phyloP scores from a whole-genome alignment of 2,797 vertebrate species.

The Eutrigla gurnardus region DNA sequence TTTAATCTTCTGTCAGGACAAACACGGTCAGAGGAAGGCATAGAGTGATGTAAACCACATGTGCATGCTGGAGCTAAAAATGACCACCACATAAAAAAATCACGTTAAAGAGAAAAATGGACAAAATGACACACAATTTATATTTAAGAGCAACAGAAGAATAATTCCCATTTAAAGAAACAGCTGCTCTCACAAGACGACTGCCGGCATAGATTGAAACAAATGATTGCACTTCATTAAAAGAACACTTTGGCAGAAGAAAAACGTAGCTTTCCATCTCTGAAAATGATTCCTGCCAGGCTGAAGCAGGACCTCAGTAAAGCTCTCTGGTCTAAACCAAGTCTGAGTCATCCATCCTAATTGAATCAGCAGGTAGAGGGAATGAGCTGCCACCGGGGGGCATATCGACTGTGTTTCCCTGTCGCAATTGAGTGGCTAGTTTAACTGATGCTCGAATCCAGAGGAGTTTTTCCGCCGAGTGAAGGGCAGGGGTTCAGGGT shows the following conservation, averaged over 20 bases:
- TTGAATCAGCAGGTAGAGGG: slow-evolving; percentile 65
- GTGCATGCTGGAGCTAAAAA: background rate
- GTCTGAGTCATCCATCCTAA: slow-evolving; percentile 64
- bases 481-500: slow-evolving; percentile 31
- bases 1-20: background rate
- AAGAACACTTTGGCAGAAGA: slow-evolving; percentile 1
- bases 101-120: background rate
- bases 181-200: slow-evolving; percentile 1
- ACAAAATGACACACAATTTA: background rate
- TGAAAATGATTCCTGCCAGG: slow-evolving; percentile 34
- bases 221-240: slow-evolving; percentile 19
- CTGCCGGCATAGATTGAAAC: slow-evolving; percentile 10
- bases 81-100: background rate
- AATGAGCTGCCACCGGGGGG: slow-evolving; percentile 57
- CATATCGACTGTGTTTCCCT: slow-evolving; percentile 45
- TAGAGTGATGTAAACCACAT: background rate
- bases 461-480: slow-evolving; percentile 23
- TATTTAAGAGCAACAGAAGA: background rate
- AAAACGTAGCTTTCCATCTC: slow-evolving; percentile 12
- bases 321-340: slow-evolving; percentile 56
- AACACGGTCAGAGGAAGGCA: background rate
- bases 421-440: slow-evolving; percentile 53
- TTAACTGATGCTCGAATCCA: slow-evolving; percentile 41
- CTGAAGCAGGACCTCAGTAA: slow-evolving; percentile 39
- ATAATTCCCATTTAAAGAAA: slow-evolving; percentile 1